These are phyloP conservation scores for Sinocyclocheilus maitianheensis DNA, from an alignment of 2,113 vertebrate species.

Conservation along the genomic window DNA sequence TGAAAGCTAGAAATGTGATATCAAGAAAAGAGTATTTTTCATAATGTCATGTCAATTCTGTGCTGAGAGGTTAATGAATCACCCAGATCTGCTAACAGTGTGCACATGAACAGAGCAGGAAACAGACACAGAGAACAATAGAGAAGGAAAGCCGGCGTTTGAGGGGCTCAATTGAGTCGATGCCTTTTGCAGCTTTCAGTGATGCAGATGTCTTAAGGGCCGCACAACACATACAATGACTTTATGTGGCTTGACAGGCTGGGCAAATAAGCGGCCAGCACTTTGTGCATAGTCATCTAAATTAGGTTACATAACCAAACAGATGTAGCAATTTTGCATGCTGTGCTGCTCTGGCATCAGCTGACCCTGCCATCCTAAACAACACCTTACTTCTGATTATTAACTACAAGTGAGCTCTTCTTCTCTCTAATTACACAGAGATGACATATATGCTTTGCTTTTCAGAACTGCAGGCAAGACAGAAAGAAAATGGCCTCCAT, in stretches of 20 bases:
- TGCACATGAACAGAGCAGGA: not conserved
- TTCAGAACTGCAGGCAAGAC: not conserved
- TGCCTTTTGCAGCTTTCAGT: slow-evolving; percentile 5
- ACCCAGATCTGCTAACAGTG: not conserved
- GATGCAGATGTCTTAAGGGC: slow-evolving; percentile 27
- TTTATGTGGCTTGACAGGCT: slow-evolving; percentile 23
- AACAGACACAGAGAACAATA: not conserved
- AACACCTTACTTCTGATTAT: not conserved
- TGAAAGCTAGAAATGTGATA: not conserved
- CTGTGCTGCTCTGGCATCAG: not conserved
- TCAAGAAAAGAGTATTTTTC: not conserved
- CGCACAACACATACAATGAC: slow-evolving; percentile 1
- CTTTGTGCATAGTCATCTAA: slow-evolving; percentile 34
- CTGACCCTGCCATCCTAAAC: not conserved
- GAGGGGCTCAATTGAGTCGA: not conserved
- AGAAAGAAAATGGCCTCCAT: not conserved
- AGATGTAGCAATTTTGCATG: slow-evolving; percentile 30
- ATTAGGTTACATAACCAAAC: slow-evolving; percentile 38
- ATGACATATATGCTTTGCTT: not conserved
- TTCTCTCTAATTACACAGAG: not conserved
- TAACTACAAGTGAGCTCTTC: too few species aligned
- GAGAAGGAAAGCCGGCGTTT: not conserved
- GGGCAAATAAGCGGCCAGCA: slow-evolving; percentile 18
- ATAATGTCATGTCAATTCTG: not conserved
- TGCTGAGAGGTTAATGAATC: not conserved